These are phyloP conservation scores for Leptopilina syphax DNA, from an alignment of 2,888 invertebrate genomes.

Conservation along the genomic window DNA sequence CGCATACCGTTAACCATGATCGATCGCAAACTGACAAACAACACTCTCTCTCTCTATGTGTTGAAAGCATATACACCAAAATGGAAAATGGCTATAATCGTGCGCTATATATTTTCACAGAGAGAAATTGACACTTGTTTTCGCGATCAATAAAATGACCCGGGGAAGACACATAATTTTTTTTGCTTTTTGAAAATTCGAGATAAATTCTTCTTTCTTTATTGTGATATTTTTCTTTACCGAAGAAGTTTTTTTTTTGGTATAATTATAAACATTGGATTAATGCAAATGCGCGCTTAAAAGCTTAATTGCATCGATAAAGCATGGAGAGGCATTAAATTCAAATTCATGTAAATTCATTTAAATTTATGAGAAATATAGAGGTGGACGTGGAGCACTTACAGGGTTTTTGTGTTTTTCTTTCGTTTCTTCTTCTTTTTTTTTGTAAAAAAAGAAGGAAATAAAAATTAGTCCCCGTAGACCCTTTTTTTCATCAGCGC, in stretches of 20 bases:
- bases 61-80: not conserved
- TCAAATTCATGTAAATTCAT: constrained; percentile 78
- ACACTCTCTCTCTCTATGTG: not conserved
- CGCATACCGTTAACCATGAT: constrained; percentile 24
- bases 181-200: no score
- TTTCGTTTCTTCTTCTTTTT: no score
- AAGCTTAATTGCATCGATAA: constrained; percentile 78
- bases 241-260: constrained; percentile 46
- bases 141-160: not conserved
- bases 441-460: constrained; percentile 67
- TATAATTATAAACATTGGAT: constrained; percentile 77
- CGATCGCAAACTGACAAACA: constrained; percentile 27
- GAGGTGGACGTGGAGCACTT: constrained; percentile 76
- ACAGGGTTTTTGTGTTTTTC: constrained; percentile 59
- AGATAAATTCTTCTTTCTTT: no score
- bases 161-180: no score
- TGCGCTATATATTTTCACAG: not conserved
- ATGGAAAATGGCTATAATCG: constrained; percentile 13
- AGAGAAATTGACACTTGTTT: constrained; percentile 1
- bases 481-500: constrained; percentile 46
- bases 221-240: not conserved
- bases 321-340: constrained; percentile 76
- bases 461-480: constrained; percentile 76
- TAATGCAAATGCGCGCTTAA: constrained; percentile 77
- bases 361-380: constrained; percentile 76